Evolutionary conservation across 92 coral and sea anemone genomes (phyloP), one percentile per base, ranked within the genome.

Genomic region (Epizoanthus stellaris): DNA sequence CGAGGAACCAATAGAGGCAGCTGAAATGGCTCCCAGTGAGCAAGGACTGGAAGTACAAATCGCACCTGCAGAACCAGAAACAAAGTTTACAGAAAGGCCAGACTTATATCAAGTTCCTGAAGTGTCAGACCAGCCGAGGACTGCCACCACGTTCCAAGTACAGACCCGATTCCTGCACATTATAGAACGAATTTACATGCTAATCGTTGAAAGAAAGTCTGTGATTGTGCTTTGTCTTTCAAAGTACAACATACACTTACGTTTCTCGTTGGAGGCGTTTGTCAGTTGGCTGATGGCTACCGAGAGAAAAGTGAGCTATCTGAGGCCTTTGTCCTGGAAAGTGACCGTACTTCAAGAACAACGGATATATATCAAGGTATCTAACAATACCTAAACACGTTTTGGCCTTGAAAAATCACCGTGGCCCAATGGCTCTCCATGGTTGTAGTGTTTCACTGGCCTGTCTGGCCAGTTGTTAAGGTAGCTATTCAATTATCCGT

Each of bases 241-340:
- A 70, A 90, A 81, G 90, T 89, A 81, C 88, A 91, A 67, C 86
- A 56, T 89, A 80, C 89, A 80, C 91, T 92, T 88, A 45, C 86
- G 77, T 80, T 90, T 94, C 80, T 93, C 91, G 36, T 87, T 94
- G 75, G 99, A 96, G 81, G 89, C 90, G 19, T 89, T 96, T 58
- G 89, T 96, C 30, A 80, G 90, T 77, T 96, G 99, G 99, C 73
- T 96, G 75, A 88, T 96, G 80, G 91, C 86, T 53, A 93, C 89
- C 54, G 93, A 90, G 82, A 94, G 88, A 85, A 93, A 88, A 67
- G 86, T 93, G 70, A 84, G 90, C 67, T 81, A 80, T 81, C 85
- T 96, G 67, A 82, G 86, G 49, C 97, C 99, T 17, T 88, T 96
- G 68, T 87, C 98, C 39, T 95, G 99, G 93, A 92, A 89, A 84